These are phyloP conservation scores for Epicauta chinensis DNA, from an alignment of 1,140 invertebrate species.

Conservation along the genomic window DNA sequence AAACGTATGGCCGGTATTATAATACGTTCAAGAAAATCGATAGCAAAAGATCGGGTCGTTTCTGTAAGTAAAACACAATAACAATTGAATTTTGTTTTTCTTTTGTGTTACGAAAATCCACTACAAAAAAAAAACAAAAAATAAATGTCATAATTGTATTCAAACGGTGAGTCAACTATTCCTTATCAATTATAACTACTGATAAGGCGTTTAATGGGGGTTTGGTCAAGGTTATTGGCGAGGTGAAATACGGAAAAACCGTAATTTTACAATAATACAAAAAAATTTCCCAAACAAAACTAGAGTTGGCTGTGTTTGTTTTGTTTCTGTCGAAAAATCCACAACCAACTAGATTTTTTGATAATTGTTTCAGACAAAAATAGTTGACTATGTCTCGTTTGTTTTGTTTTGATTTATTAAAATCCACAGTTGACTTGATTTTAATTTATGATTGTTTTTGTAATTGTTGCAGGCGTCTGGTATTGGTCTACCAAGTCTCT, in stretches of 20 bases:
- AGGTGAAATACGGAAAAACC: no score
- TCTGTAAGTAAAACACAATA: constrained; percentile 49
- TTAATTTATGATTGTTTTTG: constrained; percentile 9
- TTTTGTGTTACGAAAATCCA: not conserved
- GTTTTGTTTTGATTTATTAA: not conserved
- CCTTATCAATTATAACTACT: no score
- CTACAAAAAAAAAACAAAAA: not conserved
- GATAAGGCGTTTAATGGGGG: no score
- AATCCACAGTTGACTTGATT: not conserved
- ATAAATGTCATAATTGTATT: not conserved
- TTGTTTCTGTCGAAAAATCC: no score
- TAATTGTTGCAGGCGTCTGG: constrained; percentile 66
- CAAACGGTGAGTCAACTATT: no score
- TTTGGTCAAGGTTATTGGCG: no score
- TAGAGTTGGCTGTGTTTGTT: no score
- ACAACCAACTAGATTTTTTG: no score
- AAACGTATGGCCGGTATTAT: constrained; percentile 54
- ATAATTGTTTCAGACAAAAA: not conserved
- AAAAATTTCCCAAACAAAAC: no score
- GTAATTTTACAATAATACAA: no score
- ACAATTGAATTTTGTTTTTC: not conserved
- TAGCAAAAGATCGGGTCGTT: constrained; percentile 66
- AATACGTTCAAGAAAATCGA: constrained; percentile 63
- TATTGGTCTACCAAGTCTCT: constrained; percentile 89
- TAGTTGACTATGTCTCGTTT: not conserved